Evolutionary conservation across 1,140 invertebrate species (phyloP), one percentile per base, ranked within the genome.

Genomic region (Triops longicaudatus): DNA sequence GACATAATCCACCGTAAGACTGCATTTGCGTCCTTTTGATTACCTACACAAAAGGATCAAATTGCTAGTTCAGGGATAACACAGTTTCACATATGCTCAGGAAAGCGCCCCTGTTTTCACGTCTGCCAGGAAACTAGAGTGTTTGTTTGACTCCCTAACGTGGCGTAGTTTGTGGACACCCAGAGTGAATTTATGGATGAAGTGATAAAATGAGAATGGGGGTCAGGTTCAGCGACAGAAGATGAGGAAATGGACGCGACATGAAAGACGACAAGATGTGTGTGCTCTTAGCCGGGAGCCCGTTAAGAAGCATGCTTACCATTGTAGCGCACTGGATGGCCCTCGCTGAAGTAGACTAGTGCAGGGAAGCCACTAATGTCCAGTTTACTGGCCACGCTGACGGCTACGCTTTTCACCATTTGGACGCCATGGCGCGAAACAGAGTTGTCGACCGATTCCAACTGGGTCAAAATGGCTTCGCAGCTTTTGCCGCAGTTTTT

Each of bases 371-470:
- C 92, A 83, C 93, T 94, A 81, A 97, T 93, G 75, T 94, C 93
- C 81, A 96, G 91, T 28, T 85, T 83, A 86, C 95, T 93, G 5
- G 95, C 94, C 73, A 95, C 84, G 84, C 93, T 93, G 26, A 91
- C 88, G 85, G 97, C 94, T 82, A 93, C 95, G 0, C 93, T 95
- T 83, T 97, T 97, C 9, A 97, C 94, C 84, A 98, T 96, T 84
- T 97, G 93, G 81, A 96, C 94, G 78, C 93, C 93, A 81, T 77
- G 76, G 42, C 77, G 91, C 82, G 97, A 94, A 10, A 94, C 94
- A 80, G 96, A 94, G 84, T 97, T 95, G 82, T 97, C 95, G 81
- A 97, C 97, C 44, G 93, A 96, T 85, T 97, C 95, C 78, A 97
- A 84, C 81, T 96, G 93, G 81, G 94, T 90, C 26, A 97, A 84